Evolutionary conservation across 2,888 invertebrate genomes (phyloP), one percentile per base, ranked within the genome.

Genomic region (Drosophila nr. perissopoda): DNA sequence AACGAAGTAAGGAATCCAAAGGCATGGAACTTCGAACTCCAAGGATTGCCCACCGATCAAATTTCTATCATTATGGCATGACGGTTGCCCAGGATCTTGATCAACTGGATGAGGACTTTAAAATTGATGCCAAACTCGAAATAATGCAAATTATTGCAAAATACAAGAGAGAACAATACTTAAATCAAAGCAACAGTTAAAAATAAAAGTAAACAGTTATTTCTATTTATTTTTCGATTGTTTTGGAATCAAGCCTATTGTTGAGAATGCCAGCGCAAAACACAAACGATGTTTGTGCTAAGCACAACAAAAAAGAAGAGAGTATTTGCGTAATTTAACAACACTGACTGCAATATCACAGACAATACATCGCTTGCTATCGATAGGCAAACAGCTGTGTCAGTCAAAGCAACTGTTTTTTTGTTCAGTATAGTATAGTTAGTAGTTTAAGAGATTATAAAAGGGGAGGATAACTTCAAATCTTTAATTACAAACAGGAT

Each of bases 51-150:
- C 40, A 64, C 16, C 54, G 29, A 59, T 16, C 64, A 3, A 68
- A 64, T 64, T 82, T 45, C n/a, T 82, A 75, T 65, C 82, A 79
- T 64, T 79, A 82, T 63, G 79, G 80, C 2, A 79, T 79, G 79
- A 82, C 82, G 0, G 59, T 79, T 29, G 82, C 79, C 2, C 79
- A 82, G 33, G 79, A 79, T 21, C 25, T 79, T 21, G 79, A 79
- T 74, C 82, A 79, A 36, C 51, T 79, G 25, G 79, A 79, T 52
- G 79, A 82, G 33, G 82, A 79, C 27, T 79, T 57, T 38, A 79
- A 82, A 73, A 79, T 79, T 11, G 82, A 79, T 11, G 79, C 79
- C 25, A 79, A 82, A 18, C 36, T 79, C 2, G 79, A 79, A 60
- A 82, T 79, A 68, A 79, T 79, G 79, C 70, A 79, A 68, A 70